Conservation (phyloP, 2,113 vertebrate species). For the Apteryx mantelli region DNA sequence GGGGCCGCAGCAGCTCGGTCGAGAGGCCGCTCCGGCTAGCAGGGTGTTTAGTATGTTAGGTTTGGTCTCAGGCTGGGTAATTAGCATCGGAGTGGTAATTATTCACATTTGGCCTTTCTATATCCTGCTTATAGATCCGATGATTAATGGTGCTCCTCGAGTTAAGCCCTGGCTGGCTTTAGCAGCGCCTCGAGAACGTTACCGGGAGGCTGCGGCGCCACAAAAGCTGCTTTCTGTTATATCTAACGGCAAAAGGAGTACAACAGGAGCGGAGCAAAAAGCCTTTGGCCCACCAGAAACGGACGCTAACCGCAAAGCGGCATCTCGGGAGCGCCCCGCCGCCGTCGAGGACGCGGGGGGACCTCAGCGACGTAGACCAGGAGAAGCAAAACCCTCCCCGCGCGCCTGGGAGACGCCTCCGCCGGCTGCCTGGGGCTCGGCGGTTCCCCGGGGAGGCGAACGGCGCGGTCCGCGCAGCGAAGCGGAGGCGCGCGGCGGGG, state of each 20-base stretch:
- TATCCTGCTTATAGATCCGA: slow-evolving; percentile 6
- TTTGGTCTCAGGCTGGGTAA: slow-evolving; percentile 26
- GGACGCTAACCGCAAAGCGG: background rate
- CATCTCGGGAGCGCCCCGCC: background rate
- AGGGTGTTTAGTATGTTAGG: background rate
- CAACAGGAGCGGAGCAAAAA: background rate
- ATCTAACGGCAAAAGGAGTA: background rate
- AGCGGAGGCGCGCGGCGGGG: background rate
- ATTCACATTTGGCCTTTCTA: slow-evolving; percentile 50
- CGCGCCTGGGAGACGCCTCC: rapidly evolving
- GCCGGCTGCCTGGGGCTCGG: rapidly evolving
- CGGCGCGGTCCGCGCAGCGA: background rate
- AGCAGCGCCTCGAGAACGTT: too few species aligned
- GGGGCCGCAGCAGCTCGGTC: background rate
- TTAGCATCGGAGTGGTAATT: slow-evolving; percentile 42
- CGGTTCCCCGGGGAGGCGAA: background rate
- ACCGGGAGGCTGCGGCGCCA: background rate
- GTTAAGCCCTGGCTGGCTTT: background rate
- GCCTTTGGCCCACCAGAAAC: background rate
- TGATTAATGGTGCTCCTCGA: background rate
- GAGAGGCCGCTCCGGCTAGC: rapidly evolving
- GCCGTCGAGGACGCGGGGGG: rapidly evolving
- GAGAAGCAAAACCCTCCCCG: background rate
- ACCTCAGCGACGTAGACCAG: rapidly evolving
- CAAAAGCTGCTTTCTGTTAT: background rate